A percentile compares a stretch with the other conserved stretches of the same genome.
Evolutionary conservation across 1,140 invertebrate species (phyloP).

Genomic region (Trichoplusia ni): DNA sequence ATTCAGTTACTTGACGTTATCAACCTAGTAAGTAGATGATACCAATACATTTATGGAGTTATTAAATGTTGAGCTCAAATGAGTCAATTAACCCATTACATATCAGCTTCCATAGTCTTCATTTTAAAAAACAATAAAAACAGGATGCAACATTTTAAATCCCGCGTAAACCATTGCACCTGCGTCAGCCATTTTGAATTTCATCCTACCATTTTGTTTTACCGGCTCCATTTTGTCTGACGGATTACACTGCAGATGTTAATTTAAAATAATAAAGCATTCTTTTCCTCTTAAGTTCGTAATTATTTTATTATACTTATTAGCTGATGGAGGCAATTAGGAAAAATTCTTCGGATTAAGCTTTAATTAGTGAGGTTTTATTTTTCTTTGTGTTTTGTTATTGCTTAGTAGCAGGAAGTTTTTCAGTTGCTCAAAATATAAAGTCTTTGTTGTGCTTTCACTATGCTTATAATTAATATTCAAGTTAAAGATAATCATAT

Average conservation of each 20-base stretch:
- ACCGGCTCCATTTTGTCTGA: constrained; percentile 55
- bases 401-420: constrained; percentile 24
- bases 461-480: no score
- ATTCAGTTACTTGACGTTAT: constrained; percentile 14
- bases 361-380: constrained; percentile 62
- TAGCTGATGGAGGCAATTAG: constrained; percentile 64
- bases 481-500: neutral
- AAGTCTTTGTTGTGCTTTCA: neutral
- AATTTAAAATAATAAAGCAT: constrained; percentile 69
- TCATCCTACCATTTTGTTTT: constrained; percentile 53
- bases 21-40: neutral
- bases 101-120: no score
- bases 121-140: constrained; percentile 26
- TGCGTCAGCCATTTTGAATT: constrained; percentile 59
- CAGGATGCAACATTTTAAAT: constrained; percentile 34
- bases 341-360: constrained; percentile 56
- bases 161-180: constrained; percentile 44
- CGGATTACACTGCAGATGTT: constrained; percentile 65
- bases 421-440: neutral
- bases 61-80: neutral
- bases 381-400: constrained; percentile 54
- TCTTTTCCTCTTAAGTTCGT: constrained; percentile 52
- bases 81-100: no score
- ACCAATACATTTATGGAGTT: neutral
- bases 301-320: constrained; percentile 66